Evolutionary conservation across 2,888 invertebrate species (phyloP).

Genomic region (Thymelicus acteon): DNA sequence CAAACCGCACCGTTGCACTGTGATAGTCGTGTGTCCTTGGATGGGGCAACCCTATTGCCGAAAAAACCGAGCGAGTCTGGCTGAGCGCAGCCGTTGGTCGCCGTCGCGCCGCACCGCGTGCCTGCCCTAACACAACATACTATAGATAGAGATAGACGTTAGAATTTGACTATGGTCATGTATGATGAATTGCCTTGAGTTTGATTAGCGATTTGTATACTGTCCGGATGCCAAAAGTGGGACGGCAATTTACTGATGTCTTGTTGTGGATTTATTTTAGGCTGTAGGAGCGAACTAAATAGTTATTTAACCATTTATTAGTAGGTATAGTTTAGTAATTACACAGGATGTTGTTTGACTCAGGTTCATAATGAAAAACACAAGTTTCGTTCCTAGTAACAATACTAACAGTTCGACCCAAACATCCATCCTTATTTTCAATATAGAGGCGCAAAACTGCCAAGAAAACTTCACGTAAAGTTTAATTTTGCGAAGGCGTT

Average conservation of each 20-base stretch:
- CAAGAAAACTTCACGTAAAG: no score
- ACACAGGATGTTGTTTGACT: no score
- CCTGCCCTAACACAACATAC: constrained; percentile 80
- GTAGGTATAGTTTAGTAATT: no score
- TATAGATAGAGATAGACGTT: constrained; percentile 72
- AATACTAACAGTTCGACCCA: no score
- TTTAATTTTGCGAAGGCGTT: no score
- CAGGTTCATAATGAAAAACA: no score
- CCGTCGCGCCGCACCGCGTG: constrained; percentile 62
- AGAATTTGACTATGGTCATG: constrained; percentile 49
- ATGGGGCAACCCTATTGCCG: constrained; percentile 65
- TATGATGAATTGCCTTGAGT: constrained; percentile 1
- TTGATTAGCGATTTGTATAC: neutral
- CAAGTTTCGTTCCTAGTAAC: no score
- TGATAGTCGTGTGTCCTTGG: constrained; percentile 23
- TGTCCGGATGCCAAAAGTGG: neutral
- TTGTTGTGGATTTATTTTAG: no score
- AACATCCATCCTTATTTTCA: no score
- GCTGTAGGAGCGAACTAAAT: no score
- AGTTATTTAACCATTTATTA: no score
- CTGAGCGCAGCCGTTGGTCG: constrained; percentile 43
- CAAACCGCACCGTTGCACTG: constrained; percentile 10
- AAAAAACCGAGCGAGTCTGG: constrained; percentile 65
- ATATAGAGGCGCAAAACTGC: no score
- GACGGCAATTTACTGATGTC: neutral